Evolutionary conservation across 2,113 vertebrate species (phyloP).

Genomic region (Spilogale gracilis): DNA sequence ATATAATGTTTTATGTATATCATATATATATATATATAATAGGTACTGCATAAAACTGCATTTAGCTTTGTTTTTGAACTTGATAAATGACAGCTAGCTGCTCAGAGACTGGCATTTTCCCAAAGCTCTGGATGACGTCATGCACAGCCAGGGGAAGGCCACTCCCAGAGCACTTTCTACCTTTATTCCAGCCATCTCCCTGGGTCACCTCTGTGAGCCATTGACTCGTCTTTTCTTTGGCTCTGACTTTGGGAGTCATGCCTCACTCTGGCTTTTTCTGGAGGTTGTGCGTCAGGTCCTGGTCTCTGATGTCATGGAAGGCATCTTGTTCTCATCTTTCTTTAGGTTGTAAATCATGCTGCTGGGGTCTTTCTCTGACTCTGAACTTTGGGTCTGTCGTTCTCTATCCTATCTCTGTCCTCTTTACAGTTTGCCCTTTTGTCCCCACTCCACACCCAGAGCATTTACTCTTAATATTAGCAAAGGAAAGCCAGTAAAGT

Average conservation of each 20-base stretch:
- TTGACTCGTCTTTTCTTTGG: background rate
- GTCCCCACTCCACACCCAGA: background rate
- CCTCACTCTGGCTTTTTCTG: background rate
- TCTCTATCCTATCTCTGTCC: background rate
- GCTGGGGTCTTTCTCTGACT: background rate
- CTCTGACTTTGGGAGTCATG: background rate
- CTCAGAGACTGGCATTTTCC: background rate
- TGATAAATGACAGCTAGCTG: background rate
- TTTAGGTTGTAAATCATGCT: background rate
- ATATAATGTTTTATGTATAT: background rate
- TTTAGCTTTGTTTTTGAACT: background rate
- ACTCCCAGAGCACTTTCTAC: background rate
- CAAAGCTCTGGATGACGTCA: background rate
- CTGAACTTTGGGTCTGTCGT: background rate
- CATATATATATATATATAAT: background rate
- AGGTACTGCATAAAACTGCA: background rate
- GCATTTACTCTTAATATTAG: background rate
- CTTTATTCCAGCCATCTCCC: background rate
- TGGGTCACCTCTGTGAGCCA: background rate
- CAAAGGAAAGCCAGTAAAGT: background rate
- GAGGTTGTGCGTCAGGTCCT: background rate
- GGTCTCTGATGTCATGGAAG: background rate
- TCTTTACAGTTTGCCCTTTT: background rate
- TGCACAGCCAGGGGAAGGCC: background rate
- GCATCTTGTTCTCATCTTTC: background rate